Percentiles rank a stretch among this genome's conserved stretches.
Evolutionary conservation across 2,888 invertebrate genomes (phyloP).

Genomic region (Ypsolopha sequella): DNA sequence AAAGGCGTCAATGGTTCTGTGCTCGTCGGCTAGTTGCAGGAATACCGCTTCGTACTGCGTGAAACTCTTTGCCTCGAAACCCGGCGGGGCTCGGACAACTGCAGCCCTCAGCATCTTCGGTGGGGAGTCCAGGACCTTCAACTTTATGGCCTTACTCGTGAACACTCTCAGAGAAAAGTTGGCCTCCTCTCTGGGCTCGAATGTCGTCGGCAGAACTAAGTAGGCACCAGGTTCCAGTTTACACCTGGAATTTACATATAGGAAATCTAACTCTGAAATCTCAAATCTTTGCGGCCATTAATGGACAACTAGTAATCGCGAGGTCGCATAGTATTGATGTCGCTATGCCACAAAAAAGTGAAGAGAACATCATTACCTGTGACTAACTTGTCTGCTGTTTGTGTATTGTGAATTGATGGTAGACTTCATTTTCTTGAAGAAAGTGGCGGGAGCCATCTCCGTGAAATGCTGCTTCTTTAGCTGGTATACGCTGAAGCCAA

Average conservation of each 20-base stretch:
- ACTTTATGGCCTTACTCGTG: conserved; percentile 81
- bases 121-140: conserved; percentile 77
- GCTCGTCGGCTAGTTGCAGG: conserved; percentile 90
- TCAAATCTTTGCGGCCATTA: too few species aligned
- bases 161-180: conserved; percentile 88
- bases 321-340: too few species aligned
- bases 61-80: conserved; percentile 79
- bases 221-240: conserved; percentile 86
- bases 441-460: conserved; percentile 83
- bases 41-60: conserved; percentile 92
- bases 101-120: conserved; percentile 80
- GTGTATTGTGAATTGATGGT: conserved; percentile 92
- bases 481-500: conserved; percentile 90
- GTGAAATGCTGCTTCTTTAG: conserved; percentile 74
- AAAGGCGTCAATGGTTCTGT: conserved; percentile 90
- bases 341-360: too few species aligned
- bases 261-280: background rate
- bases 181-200: conserved; percentile 91
- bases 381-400: conserved; percentile 88
- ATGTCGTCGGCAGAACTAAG: conserved; percentile 90
- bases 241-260: conserved; percentile 70
- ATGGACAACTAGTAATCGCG: too few species aligned
- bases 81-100: conserved; percentile 80
- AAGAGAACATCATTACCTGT: conserved; percentile 27
- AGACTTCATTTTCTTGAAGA: conserved; percentile 89